Percentiles rank a stretch among this genome's conserved stretches.
phyloP scores from a whole-genome alignment of 2,888 invertebrate genomes.

The Ypsolopha sequella region DNA sequence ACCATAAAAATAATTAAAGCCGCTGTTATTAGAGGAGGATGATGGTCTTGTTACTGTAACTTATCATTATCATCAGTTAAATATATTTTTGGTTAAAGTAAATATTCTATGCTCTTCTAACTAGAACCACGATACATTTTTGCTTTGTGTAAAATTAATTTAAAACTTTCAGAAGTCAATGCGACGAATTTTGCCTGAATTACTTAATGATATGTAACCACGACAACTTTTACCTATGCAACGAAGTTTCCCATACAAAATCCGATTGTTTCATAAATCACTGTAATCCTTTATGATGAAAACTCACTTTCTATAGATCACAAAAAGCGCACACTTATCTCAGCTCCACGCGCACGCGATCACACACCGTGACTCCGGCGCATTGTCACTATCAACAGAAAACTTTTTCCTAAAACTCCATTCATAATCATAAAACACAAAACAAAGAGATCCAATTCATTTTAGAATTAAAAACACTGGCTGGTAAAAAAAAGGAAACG shows the following conservation, averaged over 20 bases:
- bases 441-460: too few species aligned
- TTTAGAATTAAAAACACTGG: slow-evolving; percentile 1
- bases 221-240: slow-evolving; percentile 16
- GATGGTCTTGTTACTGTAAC: too few species aligned
- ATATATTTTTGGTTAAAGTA: too few species aligned
- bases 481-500: slow-evolving; percentile 13
- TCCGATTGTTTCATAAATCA: slow-evolving; percentile 20
- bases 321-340: slow-evolving; percentile 16
- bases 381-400: slow-evolving; percentile 8
- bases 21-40: too few species aligned
- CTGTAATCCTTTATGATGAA: slow-evolving; percentile 39
- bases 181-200: too few species aligned
- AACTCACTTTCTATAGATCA: slow-evolving; percentile 33
- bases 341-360: slow-evolving; percentile 6
- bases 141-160: too few species aligned
- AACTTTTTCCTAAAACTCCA: not conserved
- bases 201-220: not conserved
- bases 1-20: too few species aligned
- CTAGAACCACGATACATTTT: too few species aligned
- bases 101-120: too few species aligned
- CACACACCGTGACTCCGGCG: slow-evolving; percentile 8
- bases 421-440: too few species aligned
- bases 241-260: slow-evolving; percentile 20
- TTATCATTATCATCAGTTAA: too few species aligned
- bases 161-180: not conserved